Percentiles rank a stretch among this genome's conserved stretches.
phyloP scores from a whole-genome alignment of 2,888 invertebrate species.

The Buathra laborator region DNA sequence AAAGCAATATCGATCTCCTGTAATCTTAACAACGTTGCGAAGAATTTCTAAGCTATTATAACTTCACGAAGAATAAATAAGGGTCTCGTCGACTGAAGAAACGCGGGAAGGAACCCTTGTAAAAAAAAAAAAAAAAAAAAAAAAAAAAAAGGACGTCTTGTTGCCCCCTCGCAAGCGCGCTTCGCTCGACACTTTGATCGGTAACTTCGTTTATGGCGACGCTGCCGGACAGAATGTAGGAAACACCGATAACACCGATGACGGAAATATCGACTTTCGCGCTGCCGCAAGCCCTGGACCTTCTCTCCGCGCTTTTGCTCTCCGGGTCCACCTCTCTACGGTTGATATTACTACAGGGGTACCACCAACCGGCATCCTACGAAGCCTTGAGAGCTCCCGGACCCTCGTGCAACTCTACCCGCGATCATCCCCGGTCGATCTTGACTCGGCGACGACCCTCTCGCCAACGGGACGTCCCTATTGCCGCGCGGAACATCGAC shows the following conservation, averaged over 20 bases:
- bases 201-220: conserved; percentile 82
- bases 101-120: neutral
- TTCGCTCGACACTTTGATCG: conserved; percentile 80
- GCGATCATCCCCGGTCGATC: conserved; percentile 53
- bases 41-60: neutral
- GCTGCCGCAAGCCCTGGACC: conserved; percentile 71
- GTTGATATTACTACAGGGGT: conserved; percentile 14
- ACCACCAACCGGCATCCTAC: conserved; percentile 46
- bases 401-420: conserved; percentile 43
- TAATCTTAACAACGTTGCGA: neutral
- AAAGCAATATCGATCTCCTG: neutral
- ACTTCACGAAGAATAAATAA: neutral
- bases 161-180: conserved; percentile 41
- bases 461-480: conserved; percentile 47
- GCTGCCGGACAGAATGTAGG: conserved; percentile 82
- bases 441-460: conserved; percentile 69
- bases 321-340: conserved; percentile 22
- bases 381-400: conserved; percentile 20
- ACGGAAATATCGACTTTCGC: conserved; percentile 84
- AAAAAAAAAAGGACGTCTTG: conserved; percentile 36
- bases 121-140: conserved; percentile 21
- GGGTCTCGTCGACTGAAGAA: neutral
- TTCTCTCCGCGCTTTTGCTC: conserved; percentile 42
- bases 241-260: conserved; percentile 84
- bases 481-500: conserved; percentile 30